Conservation (phyloP, 2,797 vertebrate genomes). For the Enteromius viviparus region DNA sequence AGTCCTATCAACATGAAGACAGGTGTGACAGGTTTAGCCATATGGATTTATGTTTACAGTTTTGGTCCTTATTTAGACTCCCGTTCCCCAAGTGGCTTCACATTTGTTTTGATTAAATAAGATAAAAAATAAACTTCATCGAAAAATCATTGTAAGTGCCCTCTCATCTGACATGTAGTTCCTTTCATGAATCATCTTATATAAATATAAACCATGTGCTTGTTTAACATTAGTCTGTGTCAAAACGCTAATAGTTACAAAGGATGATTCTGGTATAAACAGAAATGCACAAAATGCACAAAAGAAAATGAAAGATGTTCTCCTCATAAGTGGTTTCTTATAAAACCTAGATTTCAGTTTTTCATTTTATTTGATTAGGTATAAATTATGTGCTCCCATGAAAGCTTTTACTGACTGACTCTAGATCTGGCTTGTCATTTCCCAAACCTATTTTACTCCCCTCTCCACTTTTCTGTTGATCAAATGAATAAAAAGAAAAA, state of each 20-base stretch:
- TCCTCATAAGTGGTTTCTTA: neutral
- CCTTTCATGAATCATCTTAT: neutral
- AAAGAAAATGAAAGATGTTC: neutral
- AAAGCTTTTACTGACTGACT: neutral
- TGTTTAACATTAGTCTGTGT: neutral
- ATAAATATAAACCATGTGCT: neutral
- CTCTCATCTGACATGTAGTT: neutral
- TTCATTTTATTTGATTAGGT: neutral
- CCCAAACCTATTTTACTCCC: neutral
- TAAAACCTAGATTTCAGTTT: conserved; percentile 7
- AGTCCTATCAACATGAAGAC: neutral
- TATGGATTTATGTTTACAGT: neutral
- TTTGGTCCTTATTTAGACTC: neutral
- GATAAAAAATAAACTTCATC: neutral
- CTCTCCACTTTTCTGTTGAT: neutral
- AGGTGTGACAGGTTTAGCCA: neutral
- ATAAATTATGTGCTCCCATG: neutral
- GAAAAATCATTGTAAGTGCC: neutral
- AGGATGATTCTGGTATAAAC: neutral
- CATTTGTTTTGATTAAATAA: conserved; percentile 5
- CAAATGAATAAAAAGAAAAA: neutral
- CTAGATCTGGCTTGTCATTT: neutral
- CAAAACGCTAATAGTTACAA: neutral
- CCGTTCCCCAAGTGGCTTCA: neutral
- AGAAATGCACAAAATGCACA: neutral